phyloP scores from a whole-genome alignment of 2,888 invertebrate species.

The Ischnura elegans region DNA sequence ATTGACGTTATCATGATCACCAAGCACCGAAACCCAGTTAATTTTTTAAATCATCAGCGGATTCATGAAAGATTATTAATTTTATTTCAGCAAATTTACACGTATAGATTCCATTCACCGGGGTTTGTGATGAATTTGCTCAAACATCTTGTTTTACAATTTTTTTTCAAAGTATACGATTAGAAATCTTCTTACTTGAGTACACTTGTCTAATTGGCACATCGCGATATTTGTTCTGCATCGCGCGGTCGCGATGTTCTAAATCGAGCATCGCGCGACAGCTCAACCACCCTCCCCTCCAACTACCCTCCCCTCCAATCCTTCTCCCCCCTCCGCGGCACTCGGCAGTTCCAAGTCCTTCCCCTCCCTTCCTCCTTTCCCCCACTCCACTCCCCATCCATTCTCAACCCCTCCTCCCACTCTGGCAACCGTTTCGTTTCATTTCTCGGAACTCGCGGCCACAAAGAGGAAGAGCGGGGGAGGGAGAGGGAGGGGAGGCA shows the following conservation, averaged over 20 bases:
- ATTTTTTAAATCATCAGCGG: too few relatives aligned
- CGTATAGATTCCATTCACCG: too few relatives aligned
- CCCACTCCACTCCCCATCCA: neutral
- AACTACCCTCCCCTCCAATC: neutral
- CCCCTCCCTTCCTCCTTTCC: neutral
- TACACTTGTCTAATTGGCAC: too few relatives aligned
- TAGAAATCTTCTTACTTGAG: too few relatives aligned
- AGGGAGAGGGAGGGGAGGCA: neutral
- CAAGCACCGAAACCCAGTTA: too few relatives aligned
- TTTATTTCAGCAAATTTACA: too few relatives aligned
- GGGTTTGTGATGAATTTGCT: too few relatives aligned
- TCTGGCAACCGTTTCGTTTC: slow-evolving; percentile 56
- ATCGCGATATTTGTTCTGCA: neutral
- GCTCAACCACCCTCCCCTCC: neutral
- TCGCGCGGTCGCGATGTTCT: neutral
- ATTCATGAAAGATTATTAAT: too few relatives aligned
- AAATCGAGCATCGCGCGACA: neutral
- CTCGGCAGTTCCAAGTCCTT: neutral
- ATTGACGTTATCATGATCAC: too few relatives aligned
- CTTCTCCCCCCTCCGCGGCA: neutral
- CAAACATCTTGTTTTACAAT: too few relatives aligned
- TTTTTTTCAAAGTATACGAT: too few relatives aligned
- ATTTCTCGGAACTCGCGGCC: slow-evolving; percentile 52
- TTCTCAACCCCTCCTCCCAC: too few relatives aligned
- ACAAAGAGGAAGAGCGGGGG: neutral